Conservation (phyloP, 2,113 vertebrate genomes). For the Edolisoma coerulescens region DNA sequence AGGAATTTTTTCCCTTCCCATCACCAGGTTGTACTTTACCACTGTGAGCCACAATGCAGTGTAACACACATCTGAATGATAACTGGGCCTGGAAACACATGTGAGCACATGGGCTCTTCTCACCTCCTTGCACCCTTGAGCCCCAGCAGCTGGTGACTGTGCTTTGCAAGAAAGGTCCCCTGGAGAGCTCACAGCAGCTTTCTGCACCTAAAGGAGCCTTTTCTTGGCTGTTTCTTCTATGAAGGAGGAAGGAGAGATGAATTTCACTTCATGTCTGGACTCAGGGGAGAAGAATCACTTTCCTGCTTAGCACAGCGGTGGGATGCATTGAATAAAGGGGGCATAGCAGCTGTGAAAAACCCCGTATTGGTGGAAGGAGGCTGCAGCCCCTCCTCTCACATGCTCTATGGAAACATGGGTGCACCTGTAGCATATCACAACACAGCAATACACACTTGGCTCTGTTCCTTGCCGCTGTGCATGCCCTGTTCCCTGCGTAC, state of each 20-base stretch:
- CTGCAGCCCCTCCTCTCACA: background rate
- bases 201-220: background rate
- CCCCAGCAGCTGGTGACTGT: background rate
- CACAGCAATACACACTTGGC: accelerated
- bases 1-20: background rate
- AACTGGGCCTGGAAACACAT: accelerated
- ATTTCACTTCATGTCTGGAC: background rate
- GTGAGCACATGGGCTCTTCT: accelerated
- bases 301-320: background rate
- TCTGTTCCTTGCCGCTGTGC: too few species aligned
- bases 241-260: background rate
- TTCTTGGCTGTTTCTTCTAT: background rate
- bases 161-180: background rate
- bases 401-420: accelerated
- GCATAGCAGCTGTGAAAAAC: background rate
- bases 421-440: accelerated
- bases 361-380: background rate
- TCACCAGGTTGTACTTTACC: background rate
- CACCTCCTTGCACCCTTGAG: background rate
- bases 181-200: background rate
- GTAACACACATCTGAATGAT: background rate
- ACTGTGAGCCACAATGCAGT: background rate
- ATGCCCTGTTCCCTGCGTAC: background rate
- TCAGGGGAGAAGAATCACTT: background rate
- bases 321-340: background rate